phyloP scores from a whole-genome alignment of 2,888 invertebrate genomes.

The Flexamia atlantica region DNA sequence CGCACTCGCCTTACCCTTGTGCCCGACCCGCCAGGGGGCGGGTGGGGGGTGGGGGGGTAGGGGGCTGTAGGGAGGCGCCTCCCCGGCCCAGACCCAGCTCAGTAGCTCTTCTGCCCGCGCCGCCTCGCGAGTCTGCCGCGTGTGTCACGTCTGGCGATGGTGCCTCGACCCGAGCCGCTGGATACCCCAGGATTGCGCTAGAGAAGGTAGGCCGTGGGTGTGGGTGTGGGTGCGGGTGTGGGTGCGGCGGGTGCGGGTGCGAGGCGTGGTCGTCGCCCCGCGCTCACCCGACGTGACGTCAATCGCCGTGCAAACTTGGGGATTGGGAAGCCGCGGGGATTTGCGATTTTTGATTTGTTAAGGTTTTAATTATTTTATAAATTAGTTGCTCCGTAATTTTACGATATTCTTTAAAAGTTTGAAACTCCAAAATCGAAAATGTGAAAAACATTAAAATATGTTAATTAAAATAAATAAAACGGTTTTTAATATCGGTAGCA shows the following conservation, averaged over 20 bases:
- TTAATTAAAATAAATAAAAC: no score
- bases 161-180: background rate
- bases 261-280: background rate
- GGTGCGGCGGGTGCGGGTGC: background rate
- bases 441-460: no score
- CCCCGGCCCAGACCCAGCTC: conserved; percentile 28
- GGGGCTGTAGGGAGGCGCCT: background rate
- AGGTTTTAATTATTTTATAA: no score
- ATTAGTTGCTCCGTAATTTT: no score
- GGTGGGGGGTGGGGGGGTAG: background rate
- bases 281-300: background rate
- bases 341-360: no score
- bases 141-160: conserved; percentile 11
- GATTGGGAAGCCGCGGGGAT: no score
- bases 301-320: background rate
- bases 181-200: conserved; percentile 28
- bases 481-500: no score
- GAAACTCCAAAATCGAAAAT: no score
- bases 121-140: conserved; percentile 11
- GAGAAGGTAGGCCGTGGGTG: conserved; percentile 13
- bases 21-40: background rate
- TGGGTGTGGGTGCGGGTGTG: background rate
- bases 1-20: no score
- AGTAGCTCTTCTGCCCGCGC: background rate
- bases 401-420: no score